Evolutionary conservation across 2,888 invertebrate species (phyloP).

Genomic region (Melitaea athalia): DNA sequence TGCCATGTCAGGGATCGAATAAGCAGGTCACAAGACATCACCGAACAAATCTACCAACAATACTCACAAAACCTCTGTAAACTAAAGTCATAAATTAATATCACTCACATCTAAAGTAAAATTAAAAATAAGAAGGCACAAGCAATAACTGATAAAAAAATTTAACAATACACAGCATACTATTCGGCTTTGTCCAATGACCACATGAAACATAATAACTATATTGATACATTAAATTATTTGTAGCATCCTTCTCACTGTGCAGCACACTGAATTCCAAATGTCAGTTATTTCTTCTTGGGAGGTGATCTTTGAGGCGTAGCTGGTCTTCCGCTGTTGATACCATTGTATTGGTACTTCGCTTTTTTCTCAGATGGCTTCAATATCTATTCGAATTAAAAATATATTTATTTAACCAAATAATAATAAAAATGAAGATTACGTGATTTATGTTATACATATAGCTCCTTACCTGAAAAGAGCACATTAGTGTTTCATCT

Average conservation of each 20-base stretch:
- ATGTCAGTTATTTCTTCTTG: conserved; percentile 86
- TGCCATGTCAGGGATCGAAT: conserved; percentile 68
- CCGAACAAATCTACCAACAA: conserved; percentile 57
- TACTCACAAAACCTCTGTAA: conserved; percentile 60
- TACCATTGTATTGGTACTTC: conserved; percentile 97
- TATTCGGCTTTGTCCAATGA: conserved; percentile 75
- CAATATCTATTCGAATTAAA: conserved; percentile 88
- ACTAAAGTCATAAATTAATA: conserved; percentile 79
- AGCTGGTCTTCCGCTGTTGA: conserved; percentile 92
- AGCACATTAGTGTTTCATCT: conserved; percentile 99
- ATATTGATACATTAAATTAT: conserved; percentile 78
- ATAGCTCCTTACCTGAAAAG: conserved; percentile 91
- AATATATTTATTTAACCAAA: not conserved
- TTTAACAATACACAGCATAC: conserved; percentile 63
- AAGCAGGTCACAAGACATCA: conserved; percentile 71
- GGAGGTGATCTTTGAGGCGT: conserved; percentile 91
- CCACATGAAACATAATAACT: conserved; percentile 73
- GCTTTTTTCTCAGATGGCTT: conserved; percentile 99
- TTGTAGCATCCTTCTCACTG: conserved; percentile 81
- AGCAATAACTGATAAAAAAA: conserved; percentile 77
- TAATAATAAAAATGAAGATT: not conserved
- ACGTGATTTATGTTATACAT: not conserved
- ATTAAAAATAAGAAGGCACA: conserved; percentile 80
- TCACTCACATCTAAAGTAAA: conserved; percentile 74
- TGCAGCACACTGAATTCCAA: conserved; percentile 77